Conservation (phyloP, 1,140 invertebrate genomes). For the Littorina saxatilis region DNA sequence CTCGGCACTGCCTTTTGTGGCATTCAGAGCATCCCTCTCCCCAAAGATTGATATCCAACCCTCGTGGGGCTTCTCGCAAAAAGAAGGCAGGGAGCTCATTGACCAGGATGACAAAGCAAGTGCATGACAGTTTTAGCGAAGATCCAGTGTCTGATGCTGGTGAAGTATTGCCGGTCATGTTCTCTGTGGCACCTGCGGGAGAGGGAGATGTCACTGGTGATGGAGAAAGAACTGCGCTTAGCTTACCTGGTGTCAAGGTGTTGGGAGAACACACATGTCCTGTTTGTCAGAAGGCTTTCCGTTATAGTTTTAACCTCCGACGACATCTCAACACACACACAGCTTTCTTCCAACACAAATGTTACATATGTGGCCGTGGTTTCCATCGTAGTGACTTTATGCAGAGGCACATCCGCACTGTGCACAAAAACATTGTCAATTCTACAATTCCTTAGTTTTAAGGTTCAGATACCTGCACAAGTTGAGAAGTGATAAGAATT, state of each 20-base stretch:
- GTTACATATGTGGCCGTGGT: constrained; percentile 13
- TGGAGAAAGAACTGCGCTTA: no score
- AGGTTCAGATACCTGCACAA: no score
- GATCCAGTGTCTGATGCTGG: neutral
- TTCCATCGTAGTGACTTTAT: constrained; percentile 32
- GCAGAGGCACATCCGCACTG: constrained; percentile 30
- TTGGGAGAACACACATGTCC: neutral
- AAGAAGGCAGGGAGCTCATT: neutral
- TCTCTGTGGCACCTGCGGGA: neutral
- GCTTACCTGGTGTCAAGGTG: no score
- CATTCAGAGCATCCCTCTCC: neutral
- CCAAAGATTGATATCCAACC: neutral
- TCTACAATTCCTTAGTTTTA: no score
- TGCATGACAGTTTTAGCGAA: neutral
- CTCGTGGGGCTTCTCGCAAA: neutral
- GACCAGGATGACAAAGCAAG: neutral
- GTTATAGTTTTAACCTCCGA: constrained; percentile 22
- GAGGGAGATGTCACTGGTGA: neutral
- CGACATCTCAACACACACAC: constrained; percentile 31
- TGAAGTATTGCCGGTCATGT: neutral
- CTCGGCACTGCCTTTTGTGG: neutral
- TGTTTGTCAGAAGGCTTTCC: constrained; percentile 15
- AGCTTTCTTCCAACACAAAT: neutral
- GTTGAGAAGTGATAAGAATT: no score
- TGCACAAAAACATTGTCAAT: constrained; percentile 16